Evolutionary conservation across 2,888 invertebrate genomes (phyloP).

Genomic region (Latheticus oryzae): DNA sequence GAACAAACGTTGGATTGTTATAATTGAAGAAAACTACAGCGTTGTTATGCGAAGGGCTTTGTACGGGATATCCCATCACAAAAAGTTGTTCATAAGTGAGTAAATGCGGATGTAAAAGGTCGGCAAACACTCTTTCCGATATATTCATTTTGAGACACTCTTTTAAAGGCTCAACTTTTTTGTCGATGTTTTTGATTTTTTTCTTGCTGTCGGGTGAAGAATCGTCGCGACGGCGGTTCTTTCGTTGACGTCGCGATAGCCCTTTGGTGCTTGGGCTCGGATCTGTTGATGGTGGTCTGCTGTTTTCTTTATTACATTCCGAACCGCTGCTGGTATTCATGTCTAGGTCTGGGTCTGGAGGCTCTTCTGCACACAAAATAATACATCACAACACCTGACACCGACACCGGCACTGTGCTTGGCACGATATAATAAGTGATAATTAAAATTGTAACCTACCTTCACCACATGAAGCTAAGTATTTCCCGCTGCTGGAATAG

Average conservation of each 20-base stretch:
- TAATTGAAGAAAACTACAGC: conserved; percentile 13
- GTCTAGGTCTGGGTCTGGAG: conserved; percentile 59
- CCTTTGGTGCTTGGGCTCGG: conserved; percentile 65
- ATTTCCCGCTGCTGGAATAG: conserved; percentile 88
- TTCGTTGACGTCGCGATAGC: conserved; percentile 69
- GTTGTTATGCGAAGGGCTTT: conserved; percentile 67
- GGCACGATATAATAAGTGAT: too few species aligned
- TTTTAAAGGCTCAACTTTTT: conserved; percentile 54
- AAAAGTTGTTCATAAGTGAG: conserved; percentile 73
- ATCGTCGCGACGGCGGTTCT: conserved; percentile 64
- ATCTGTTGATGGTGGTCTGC: conserved; percentile 66
- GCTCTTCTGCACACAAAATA: conserved; percentile 63
- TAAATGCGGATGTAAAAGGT: conserved; percentile 72
- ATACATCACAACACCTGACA: conserved; percentile 22
- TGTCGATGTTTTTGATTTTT: conserved; percentile 47
- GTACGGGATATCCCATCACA: conserved; percentile 79
- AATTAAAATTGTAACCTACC: conserved; percentile 75
- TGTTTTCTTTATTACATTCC: conserved; percentile 56
- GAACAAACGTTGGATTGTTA: conserved; percentile 4
- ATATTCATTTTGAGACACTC: conserved; percentile 65
- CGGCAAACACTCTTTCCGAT: conserved; percentile 69
- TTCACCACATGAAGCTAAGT: conserved; percentile 84
- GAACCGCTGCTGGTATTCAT: conserved; percentile 54
- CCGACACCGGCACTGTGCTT: conserved; percentile 4
- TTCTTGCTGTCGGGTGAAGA: conserved; percentile 53